Percentiles rank a stretch among this genome's conserved stretches.
Conservation (phyloP, 2,797 vertebrate genomes). For the Cottoperca gobio region DNA sequence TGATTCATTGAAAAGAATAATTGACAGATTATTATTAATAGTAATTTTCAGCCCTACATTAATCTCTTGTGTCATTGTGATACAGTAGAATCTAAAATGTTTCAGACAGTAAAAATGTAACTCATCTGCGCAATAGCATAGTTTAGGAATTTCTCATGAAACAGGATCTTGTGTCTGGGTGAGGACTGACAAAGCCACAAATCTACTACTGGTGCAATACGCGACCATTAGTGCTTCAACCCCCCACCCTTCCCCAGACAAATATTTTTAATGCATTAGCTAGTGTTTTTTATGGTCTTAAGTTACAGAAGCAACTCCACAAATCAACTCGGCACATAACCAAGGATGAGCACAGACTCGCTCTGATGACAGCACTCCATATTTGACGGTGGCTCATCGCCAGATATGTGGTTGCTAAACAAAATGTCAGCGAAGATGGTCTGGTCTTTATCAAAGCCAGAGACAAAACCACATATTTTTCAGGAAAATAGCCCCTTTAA, state of each 20-base stretch:
- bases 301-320: conserved; percentile 59
- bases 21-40: neutral
- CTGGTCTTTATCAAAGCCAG: conserved; percentile 75
- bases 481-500: conserved; percentile 68
- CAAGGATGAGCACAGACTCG: conserved; percentile 62
- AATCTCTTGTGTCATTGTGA: conserved; percentile 15
- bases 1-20: neutral
- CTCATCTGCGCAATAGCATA: conserved; percentile 26
- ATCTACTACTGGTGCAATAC: conserved; percentile 55
- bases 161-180: conserved; percentile 54
- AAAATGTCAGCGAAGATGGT: conserved; percentile 73
- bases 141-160: conserved; percentile 41
- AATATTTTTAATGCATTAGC: conserved; percentile 67
- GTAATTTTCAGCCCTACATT: neutral
- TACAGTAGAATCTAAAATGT: conserved; percentile 22
- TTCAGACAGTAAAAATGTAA: conserved; percentile 33
- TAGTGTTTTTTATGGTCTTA: conserved; percentile 65
- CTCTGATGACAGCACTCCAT: conserved; percentile 70
- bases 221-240: conserved; percentile 28
- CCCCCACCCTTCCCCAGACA: conserved; percentile 39
- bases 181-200: conserved; percentile 57
- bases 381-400: conserved; percentile 70
- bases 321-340: conserved; percentile 61
- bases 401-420: conserved; percentile 79
- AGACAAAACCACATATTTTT: conserved; percentile 66